These are phyloP conservation scores for Tortricodes alternella DNA, from an alignment of 2,888 invertebrate genomes.

Conservation along the genomic window DNA sequence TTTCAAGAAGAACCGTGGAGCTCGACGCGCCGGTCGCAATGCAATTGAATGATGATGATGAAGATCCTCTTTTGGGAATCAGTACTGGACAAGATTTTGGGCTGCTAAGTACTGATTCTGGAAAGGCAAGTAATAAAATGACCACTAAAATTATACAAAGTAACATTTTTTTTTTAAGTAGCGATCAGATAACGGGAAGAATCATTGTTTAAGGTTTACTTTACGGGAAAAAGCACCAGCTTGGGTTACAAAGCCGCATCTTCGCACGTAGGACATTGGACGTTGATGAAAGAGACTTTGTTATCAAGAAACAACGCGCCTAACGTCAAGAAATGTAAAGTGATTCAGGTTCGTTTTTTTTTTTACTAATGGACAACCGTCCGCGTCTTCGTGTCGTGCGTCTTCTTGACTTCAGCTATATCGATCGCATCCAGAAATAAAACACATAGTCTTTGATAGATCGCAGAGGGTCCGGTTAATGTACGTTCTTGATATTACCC, in stretches of 20 bases:
- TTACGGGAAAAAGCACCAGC: constrained; percentile 92
- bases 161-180: no score
- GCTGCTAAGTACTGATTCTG: constrained; percentile 90
- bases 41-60: constrained; percentile 84
- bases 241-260: constrained; percentile 89
- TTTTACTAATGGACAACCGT: neutral
- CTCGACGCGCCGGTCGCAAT: constrained; percentile 79
- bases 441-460: no score
- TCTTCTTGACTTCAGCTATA: neutral
- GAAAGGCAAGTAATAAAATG: constrained; percentile 84
- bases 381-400: neutral
- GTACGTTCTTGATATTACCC: no score
- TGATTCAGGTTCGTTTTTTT: constrained; percentile 55
- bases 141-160: neutral
- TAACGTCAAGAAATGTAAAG: constrained; percentile 63
- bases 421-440: no score
- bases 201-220: constrained; percentile 83
- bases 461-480: no score
- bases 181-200: no score
- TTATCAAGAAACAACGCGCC: constrained; percentile 64
- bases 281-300: constrained; percentile 80
- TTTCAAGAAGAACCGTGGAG: constrained; percentile 55
- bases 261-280: constrained; percentile 84
- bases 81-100: constrained; percentile 96
- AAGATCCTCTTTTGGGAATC: constrained; percentile 91